These are phyloP conservation scores for Brotula barbata DNA, from an alignment of 2,797 vertebrate genomes.

Conservation along the genomic window DNA sequence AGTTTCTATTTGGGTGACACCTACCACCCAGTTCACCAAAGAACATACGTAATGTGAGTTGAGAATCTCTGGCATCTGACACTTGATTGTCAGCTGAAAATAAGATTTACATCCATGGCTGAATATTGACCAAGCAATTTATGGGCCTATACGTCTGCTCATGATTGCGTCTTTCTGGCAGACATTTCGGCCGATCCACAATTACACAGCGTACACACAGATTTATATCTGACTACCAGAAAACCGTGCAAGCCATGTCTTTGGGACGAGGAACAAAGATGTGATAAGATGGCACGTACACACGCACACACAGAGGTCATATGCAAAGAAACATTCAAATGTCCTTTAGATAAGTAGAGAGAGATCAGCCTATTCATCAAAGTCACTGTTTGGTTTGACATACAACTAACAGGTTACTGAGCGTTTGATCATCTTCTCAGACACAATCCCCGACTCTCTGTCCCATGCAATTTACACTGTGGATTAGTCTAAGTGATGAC, in stretches of 20 bases:
- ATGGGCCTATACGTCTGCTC: too few relatives aligned
- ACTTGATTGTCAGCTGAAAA: too few relatives aligned
- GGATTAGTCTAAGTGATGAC: neutral
- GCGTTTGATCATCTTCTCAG: neutral
- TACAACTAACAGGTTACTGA: neutral
- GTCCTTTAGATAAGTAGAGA: slow-evolving; percentile 2
- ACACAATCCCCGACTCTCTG: neutral
- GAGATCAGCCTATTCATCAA: neutral
- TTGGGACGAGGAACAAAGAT: too few relatives aligned
- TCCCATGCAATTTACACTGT: neutral
- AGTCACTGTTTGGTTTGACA: slow-evolving; percentile 3
- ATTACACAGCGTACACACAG: neutral
- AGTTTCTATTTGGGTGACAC: neutral
- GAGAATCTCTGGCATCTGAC: too few relatives aligned
- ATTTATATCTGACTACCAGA: too few relatives aligned
- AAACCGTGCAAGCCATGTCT: too few relatives aligned
- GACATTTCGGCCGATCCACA: too few relatives aligned
- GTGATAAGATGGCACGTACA: neutral
- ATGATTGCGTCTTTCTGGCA: too few relatives aligned
- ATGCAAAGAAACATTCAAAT: slow-evolving; percentile 9
- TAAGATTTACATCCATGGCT: too few relatives aligned
- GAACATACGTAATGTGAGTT: neutral
- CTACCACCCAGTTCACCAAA: neutral
- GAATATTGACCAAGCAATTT: too few relatives aligned
- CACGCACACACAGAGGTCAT: neutral